These are phyloP conservation scores for Podarcis lilfordi DNA, from an alignment of 2,797 vertebrate species.

Conservation along the genomic window DNA sequence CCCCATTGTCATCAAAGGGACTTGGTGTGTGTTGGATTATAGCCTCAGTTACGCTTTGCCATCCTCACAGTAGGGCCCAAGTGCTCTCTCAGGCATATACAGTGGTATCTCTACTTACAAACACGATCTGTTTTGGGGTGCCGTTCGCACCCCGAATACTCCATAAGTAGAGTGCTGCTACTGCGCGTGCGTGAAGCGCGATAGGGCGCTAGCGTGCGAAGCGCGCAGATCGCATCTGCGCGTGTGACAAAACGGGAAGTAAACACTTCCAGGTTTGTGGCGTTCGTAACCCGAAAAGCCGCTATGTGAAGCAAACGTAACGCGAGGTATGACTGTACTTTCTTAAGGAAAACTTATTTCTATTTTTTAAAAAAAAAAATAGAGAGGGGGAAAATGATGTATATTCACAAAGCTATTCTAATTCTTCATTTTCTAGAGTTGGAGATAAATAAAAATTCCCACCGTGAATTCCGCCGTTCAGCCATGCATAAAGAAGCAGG, in stretches of 20 bases:
- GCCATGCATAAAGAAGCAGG: conserved; percentile 46
- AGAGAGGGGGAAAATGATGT: background rate
- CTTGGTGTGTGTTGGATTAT: background rate
- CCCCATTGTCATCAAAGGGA: background rate
- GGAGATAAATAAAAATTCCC: background rate
- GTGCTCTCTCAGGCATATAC: background rate
- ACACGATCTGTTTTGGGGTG: no score
- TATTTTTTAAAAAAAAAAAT: background rate
- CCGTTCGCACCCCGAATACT: no score
- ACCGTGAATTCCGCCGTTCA: conserved; percentile 42
- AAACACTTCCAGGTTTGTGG: no score
- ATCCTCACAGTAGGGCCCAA: background rate
- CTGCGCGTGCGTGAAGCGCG: no score
- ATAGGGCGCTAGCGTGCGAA: no score
- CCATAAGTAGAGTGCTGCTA: no score
- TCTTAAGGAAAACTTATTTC: background rate
- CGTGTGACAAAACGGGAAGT: no score
- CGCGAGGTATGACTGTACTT: background rate
- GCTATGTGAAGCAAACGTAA: no score
- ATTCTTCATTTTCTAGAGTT: conserved; percentile 37
- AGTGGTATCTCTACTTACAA: no score
- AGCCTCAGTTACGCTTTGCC: background rate
- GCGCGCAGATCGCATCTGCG: no score
- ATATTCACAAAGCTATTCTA: background rate
- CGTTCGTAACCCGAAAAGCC: no score